Conservation (phyloP, 2,113 vertebrate genomes). For the Diphyllodes magnificus region DNA sequence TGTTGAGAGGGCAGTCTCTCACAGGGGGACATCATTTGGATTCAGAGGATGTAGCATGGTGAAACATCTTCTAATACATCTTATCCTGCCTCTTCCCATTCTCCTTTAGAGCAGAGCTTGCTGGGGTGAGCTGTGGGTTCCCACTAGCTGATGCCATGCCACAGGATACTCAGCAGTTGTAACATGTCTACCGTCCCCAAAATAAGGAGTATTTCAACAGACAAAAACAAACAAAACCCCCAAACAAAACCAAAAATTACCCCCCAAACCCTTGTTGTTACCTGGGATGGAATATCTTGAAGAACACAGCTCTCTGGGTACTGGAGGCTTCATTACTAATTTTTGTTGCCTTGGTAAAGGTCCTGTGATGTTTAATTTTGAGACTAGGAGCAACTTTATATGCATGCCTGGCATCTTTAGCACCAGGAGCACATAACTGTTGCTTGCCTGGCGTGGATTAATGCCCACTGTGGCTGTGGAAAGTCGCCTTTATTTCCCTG, state of each 20-base stretch:
- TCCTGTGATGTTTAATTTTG: not conserved
- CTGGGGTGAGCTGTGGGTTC: not conserved
- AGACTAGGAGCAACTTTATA: not conserved
- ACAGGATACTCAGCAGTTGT: not conserved
- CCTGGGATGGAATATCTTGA: not conserved
- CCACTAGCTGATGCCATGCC: not conserved
- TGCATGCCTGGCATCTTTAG: not conserved
- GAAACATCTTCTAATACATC: not conserved
- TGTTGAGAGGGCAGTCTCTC: not conserved
- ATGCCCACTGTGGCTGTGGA: not conserved
- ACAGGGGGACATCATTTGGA: not conserved
- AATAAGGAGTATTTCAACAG: not conserved
- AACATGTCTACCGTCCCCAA: not conserved
- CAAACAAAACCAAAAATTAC: not conserved
- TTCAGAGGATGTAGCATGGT: not conserved
- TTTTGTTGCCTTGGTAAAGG: not conserved
- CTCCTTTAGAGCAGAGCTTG: not conserved
- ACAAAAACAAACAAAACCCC: not conserved
- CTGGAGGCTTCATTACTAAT: not conserved
- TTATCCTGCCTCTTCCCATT: not conserved
- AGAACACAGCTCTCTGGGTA: not conserved
- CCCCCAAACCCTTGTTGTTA: rapidly evolving
- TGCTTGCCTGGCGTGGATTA: not conserved
- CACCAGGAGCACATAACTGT: not conserved
- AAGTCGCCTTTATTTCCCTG: not conserved